phyloP scores from a whole-genome alignment of 2,113 vertebrate genomes.

The Percina caprodes region DNA sequence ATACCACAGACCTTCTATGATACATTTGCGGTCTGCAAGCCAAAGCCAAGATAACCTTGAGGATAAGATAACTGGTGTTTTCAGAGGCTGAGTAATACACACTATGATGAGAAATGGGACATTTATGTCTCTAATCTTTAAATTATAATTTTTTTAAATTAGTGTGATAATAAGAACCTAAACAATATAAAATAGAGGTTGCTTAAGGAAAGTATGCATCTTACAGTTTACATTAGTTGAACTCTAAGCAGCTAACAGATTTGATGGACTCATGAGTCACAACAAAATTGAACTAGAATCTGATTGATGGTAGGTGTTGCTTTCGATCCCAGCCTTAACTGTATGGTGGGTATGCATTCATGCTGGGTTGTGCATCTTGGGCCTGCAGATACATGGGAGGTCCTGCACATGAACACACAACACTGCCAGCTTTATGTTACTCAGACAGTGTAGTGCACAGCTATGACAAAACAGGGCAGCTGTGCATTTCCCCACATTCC shows the following conservation, averaged over 20 bases:
- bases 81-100: neutral
- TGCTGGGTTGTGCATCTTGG: constrained; percentile 61
- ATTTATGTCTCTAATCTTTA: neutral
- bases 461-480: constrained; percentile 82
- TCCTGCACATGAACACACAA: constrained; percentile 66
- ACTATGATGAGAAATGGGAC: neutral
- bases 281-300: constrained; percentile 36
- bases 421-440: constrained; percentile 76
- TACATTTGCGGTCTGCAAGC: neutral
- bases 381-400: constrained; percentile 65
- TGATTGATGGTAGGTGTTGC: constrained; percentile 29
- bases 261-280: constrained; percentile 22
- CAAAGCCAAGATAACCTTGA: neutral
- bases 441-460: constrained; percentile 64
- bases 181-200: neutral
- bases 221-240: neutral
- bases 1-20: neutral
- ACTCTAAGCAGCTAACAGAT: constrained; percentile 6
- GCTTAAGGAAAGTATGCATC: neutral
- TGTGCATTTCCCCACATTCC: constrained; percentile 80
- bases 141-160: neutral
- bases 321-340: constrained; percentile 17
- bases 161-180: neutral
- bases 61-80: neutral
- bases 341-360: constrained; percentile 1